A percentile compares a stretch with the other conserved stretches of the same genome.
phyloP scores from a whole-genome alignment of 2,888 invertebrate genomes.

The Tuberolachnus salignus region DNA sequence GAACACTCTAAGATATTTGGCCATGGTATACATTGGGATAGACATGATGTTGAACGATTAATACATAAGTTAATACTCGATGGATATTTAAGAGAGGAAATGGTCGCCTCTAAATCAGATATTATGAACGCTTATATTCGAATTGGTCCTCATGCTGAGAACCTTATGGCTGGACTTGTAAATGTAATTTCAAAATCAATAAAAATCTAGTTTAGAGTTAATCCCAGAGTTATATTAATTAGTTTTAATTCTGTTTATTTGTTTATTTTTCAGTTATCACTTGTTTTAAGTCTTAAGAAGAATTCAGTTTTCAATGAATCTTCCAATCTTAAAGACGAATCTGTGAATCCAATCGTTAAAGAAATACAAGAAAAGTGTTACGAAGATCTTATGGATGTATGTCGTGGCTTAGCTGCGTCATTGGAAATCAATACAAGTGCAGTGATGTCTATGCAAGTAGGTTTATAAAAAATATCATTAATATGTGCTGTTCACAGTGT shows the following conservation, averaged over 20 bases:
- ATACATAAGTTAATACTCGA: slow-evolving; percentile 82
- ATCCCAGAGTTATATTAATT: too few relatives aligned
- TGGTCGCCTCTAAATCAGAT: slow-evolving; percentile 74
- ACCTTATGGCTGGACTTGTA: slow-evolving; percentile 64
- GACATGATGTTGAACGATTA: slow-evolving; percentile 79
- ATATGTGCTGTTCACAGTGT: background rate
- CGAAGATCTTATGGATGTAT: slow-evolving; percentile 65
- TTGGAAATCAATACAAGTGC: slow-evolving; percentile 66
- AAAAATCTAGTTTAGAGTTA: background rate
- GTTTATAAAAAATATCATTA: slow-evolving; percentile 10
- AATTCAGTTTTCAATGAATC: background rate
- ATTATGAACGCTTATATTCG: slow-evolving; percentile 84
- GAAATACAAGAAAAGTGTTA: slow-evolving; percentile 67
- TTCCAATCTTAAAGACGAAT: background rate
- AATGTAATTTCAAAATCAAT: slow-evolving; percentile 63
- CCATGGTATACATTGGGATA: slow-evolving; percentile 71
- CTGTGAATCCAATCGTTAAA: slow-evolving; percentile 64
- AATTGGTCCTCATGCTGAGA: slow-evolving; percentile 74
- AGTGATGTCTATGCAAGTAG: slow-evolving; percentile 67
- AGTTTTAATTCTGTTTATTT: background rate
- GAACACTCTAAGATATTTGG: slow-evolving; percentile 72
- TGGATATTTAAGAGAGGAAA: slow-evolving; percentile 75
- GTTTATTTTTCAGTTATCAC: slow-evolving; percentile 23
- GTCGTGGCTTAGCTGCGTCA: slow-evolving; percentile 66
- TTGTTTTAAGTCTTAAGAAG: slow-evolving; percentile 16